Evolutionary conservation across 2,113 vertebrate genomes (phyloP).

Genomic region (Tragelaphus scriptus): DNA sequence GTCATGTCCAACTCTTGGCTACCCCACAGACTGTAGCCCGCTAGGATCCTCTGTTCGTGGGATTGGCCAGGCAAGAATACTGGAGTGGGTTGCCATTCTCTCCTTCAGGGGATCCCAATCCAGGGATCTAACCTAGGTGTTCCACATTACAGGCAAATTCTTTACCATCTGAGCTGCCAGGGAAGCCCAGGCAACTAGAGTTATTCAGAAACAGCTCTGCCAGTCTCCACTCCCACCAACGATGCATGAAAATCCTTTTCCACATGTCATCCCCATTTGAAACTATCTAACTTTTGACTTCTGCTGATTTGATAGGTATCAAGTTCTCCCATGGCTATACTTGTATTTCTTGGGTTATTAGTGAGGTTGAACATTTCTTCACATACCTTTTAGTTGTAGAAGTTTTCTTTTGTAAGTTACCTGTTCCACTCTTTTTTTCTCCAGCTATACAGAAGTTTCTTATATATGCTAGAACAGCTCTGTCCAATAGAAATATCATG

Average conservation of each 20-base stretch:
- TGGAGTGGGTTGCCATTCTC: not conserved
- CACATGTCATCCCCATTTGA: not conserved
- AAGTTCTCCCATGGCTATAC: not conserved
- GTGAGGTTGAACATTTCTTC: not conserved
- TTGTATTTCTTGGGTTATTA: not conserved
- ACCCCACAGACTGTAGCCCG: not conserved
- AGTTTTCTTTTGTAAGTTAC: not conserved
- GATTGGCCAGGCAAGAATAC: not conserved
- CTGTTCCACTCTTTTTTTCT: not conserved
- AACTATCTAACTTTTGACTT: not conserved
- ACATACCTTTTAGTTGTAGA: not conserved
- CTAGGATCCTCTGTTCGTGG: not conserved
- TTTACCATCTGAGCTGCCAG: not conserved
- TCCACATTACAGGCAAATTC: not conserved
- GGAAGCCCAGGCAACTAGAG: not conserved
- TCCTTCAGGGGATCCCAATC: not conserved
- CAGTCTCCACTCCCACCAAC: not conserved
- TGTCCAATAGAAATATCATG: not conserved
- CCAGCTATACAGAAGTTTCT: not conserved
- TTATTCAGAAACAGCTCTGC: not conserved
- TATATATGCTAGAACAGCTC: not conserved
- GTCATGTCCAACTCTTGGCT: not conserved
- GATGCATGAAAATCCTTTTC: not conserved
- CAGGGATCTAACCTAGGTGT: not conserved
- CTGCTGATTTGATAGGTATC: not conserved